These are phyloP conservation scores for Miltochrista miniata DNA, from an alignment of 2,888 invertebrate species.

Conservation along the genomic window DNA sequence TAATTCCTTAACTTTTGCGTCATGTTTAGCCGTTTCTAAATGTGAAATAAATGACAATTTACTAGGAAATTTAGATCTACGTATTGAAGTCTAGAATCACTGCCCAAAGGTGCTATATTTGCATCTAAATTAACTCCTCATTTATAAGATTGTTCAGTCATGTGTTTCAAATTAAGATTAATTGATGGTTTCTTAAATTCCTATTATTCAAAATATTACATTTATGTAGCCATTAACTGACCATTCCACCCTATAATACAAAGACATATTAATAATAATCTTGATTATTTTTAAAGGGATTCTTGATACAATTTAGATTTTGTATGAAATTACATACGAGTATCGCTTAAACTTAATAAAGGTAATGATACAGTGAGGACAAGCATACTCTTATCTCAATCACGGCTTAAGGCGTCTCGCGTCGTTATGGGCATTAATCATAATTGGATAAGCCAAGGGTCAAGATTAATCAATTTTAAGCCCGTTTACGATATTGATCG, in stretches of 20 bases:
- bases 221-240: background rate
- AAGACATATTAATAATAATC: conserved; percentile 54
- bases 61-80: no score
- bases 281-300: conserved; percentile 40
- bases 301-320: conserved; percentile 78
- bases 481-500: conserved; percentile 25
- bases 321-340: conserved; percentile 55
- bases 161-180: no score
- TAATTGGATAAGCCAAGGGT: conserved; percentile 77
- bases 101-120: no score
- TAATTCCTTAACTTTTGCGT: no score
- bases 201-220: no score
- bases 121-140: no score
- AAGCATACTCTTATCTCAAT: conserved; percentile 70
- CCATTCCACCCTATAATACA: conserved; percentile 37
- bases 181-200: no score
- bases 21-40: no score
- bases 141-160: no score
- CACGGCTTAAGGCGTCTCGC: conserved; percentile 70
- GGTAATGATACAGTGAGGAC: conserved; percentile 75
- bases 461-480: conserved; percentile 59
- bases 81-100: no score
- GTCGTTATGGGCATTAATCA: conserved; percentile 72
- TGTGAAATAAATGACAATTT: no score
- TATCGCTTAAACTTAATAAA: conserved; percentile 62